A percentile compares a stretch with the other conserved stretches of the same genome.
phyloP scores from a whole-genome alignment of 2,797 vertebrate species.

The Leptodactylus fallax region DNA sequence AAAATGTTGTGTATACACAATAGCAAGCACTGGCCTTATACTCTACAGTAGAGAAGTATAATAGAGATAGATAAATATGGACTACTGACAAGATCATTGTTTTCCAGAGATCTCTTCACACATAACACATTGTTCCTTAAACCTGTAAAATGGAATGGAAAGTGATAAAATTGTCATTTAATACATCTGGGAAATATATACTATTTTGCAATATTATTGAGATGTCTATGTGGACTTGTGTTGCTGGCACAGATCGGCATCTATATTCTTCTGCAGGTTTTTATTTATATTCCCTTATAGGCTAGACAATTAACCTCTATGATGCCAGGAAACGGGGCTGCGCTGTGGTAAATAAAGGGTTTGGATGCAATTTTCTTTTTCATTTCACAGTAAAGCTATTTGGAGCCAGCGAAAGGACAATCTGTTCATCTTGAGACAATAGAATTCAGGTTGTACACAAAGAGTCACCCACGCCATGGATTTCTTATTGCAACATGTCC shows the following conservation, averaged over 20 bases:
- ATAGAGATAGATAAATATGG: background rate
- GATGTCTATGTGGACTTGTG: slow-evolving; percentile 26
- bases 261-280: background rate
- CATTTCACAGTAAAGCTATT: slow-evolving; percentile 25
- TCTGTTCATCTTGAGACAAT: slow-evolving; percentile 41
- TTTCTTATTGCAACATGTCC: slow-evolving; percentile 48
- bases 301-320: slow-evolving; percentile 50
- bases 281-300: slow-evolving; percentile 24
- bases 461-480: slow-evolving; percentile 52
- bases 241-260: slow-evolving; percentile 10
- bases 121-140: slow-evolving; percentile 13
- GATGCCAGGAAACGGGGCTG: slow-evolving; percentile 13
- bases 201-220: slow-evolving; percentile 34
- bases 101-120: slow-evolving; percentile 31
- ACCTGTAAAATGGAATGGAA: background rate
- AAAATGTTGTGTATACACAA: background rate
- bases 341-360: slow-evolving; percentile 1
- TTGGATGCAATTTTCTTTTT: slow-evolving; percentile 16
- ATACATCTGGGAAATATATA: slow-evolving; percentile 45
- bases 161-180: slow-evolving; percentile 36
- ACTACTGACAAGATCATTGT: slow-evolving; percentile 23
- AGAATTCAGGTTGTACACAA: background rate
- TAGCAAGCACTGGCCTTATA: background rate
- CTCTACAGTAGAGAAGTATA: too few relatives aligned
- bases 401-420: slow-evolving; percentile 34